Evolutionary conservation across 1,140 invertebrate species (phyloP).

Genomic region (Helicorthomorpha holstii): DNA sequence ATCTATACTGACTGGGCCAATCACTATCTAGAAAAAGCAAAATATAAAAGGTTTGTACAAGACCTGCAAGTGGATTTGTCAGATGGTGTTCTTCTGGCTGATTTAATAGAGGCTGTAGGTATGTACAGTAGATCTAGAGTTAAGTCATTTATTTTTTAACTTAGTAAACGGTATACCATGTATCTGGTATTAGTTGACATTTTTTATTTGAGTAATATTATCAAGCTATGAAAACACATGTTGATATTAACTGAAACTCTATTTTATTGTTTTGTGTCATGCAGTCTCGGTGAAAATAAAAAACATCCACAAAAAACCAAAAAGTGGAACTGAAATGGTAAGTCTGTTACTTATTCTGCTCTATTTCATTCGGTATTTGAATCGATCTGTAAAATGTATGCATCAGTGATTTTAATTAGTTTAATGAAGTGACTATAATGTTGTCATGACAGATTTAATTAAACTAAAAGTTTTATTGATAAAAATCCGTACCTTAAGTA

Average conservation of each 20-base stretch:
- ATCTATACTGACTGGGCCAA: constrained; percentile 97
- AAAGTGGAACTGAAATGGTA: constrained; percentile 78
- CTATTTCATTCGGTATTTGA: too few species aligned
- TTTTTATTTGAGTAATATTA: background rate
- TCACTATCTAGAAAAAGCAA: constrained; percentile 81
- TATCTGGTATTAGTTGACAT: background rate
- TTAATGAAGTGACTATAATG: too few species aligned
- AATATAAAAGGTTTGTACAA: constrained; percentile 60
- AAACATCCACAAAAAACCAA: constrained; percentile 70
- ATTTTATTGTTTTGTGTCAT: background rate
- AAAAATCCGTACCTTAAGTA: too few species aligned
- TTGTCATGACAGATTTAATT: too few species aligned
- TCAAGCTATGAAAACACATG: background rate
- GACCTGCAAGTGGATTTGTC: constrained; percentile 74
- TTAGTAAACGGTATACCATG: background rate
- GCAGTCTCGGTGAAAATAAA: constrained; percentile 50
- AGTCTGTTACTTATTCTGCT: constrained; percentile 28
- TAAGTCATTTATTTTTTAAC: background rate
- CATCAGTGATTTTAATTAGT: too few species aligned
- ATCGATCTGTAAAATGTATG: too few species aligned
- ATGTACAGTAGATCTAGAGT: constrained; percentile 31
- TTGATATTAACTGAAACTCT: background rate
- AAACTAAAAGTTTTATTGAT: too few species aligned
- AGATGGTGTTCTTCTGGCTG: constrained; percentile 75
- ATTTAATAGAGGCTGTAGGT: constrained; percentile 89